These are phyloP conservation scores for Rhinopomastus cyanomelas DNA, from an alignment of 2,113 vertebrate species.

Conservation along the genomic window DNA sequence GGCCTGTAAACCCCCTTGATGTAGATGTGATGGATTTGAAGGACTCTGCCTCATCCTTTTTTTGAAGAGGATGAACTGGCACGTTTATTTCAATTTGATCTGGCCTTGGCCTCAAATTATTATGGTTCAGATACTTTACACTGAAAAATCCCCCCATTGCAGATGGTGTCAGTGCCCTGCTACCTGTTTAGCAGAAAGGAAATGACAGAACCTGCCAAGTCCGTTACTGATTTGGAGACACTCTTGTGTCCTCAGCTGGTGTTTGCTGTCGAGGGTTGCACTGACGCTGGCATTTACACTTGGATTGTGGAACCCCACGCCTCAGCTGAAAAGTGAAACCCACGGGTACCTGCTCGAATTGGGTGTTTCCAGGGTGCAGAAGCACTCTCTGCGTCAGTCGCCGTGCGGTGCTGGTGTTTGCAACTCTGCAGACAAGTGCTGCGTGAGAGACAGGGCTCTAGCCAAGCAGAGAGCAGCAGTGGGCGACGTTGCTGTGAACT, in stretches of 20 bases:
- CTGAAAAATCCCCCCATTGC: not conserved
- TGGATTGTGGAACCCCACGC: not conserved
- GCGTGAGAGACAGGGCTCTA: not conserved
- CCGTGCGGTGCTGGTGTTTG: not conserved
- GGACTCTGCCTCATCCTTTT: not conserved
- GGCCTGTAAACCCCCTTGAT: not conserved
- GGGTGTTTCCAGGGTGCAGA: not conserved
- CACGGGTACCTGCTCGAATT: not conserved
- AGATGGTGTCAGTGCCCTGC: not conserved
- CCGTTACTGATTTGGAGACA: not conserved
- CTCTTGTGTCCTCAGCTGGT: not conserved
- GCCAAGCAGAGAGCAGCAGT: not conserved
- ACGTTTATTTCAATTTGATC: slow-evolving; percentile 22
- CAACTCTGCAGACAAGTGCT: not conserved
- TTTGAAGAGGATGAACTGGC: not conserved
- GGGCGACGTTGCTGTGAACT: not conserved
- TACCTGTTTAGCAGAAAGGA: not conserved
- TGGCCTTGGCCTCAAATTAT: not conserved
- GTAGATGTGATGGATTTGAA: slow-evolving; percentile 5
- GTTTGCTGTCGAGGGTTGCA: not conserved
- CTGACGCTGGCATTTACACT: not conserved
- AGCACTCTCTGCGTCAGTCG: not conserved
- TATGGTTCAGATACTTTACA: not conserved
- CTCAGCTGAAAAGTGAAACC: not conserved
- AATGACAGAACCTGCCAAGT: not conserved